Conservation (phyloP, 2,888 invertebrate species). For the Scaptomyza caliginosa region DNA sequence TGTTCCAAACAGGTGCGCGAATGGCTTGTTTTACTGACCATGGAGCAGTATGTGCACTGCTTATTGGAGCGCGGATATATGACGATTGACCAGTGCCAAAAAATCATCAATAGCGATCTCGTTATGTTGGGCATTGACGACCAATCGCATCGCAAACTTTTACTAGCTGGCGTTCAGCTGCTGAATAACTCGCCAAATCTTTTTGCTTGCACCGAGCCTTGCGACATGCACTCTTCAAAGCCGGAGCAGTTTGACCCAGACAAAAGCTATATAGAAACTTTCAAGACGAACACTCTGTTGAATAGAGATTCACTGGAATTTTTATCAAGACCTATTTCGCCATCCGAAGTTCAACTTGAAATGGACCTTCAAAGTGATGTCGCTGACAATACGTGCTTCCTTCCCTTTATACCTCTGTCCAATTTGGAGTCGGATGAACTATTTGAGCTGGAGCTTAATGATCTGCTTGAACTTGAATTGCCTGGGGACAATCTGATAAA, state of each 20-base stretch:
- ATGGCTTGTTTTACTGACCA: conserved; percentile 56
- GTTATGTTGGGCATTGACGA: conserved; percentile 45
- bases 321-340: background rate
- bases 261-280: background rate
- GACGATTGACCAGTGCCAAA: conserved; percentile 34
- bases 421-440: background rate
- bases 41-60: conserved; percentile 46
- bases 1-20: conserved; percentile 49
- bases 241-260: background rate
- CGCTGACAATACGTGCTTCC: background rate
- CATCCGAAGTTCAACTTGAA: background rate
- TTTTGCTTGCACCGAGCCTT: conserved; percentile 27
- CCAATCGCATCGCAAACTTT: conserved; percentile 32
- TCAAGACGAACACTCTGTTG: background rate
- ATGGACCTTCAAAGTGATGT: too few relatives aligned
- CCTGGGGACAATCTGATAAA: background rate
- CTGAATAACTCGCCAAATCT: conserved; percentile 27
- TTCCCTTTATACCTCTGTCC: background rate
- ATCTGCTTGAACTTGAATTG: background rate
- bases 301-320: background rate
- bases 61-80: conserved; percentile 42
- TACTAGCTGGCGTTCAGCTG: conserved; percentile 48
- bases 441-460: background rate
- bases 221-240: conserved; percentile 13
- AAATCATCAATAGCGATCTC: conserved; percentile 41